Percentiles rank a stretch among this genome's conserved stretches.
Conservation (phyloP, 2,888 invertebrate species). For the Meandrusa payeni region DNA sequence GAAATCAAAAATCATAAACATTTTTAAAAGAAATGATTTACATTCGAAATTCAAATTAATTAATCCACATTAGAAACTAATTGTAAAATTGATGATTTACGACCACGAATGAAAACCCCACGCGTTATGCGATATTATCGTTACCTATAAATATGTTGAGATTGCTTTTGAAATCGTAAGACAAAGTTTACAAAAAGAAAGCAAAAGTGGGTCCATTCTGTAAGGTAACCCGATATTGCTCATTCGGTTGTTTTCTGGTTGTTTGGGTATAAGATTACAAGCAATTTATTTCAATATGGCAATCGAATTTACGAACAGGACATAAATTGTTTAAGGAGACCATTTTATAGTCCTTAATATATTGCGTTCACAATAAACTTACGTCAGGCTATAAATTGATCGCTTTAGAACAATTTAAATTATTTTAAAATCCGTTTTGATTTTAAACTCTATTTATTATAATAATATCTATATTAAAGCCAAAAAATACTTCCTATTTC, state of each 20-base stretch:
- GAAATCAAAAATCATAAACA: slow-evolving; percentile 55
- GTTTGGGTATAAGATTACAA: slow-evolving; percentile 80
- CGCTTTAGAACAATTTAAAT: slow-evolving; percentile 9
- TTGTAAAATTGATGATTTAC: slow-evolving; percentile 31
- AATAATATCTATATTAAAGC: too few relatives aligned
- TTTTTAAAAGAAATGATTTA: slow-evolving; percentile 43
- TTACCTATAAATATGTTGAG: slow-evolving; percentile 46
- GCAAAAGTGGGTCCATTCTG: slow-evolving; percentile 58
- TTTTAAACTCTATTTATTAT: too few relatives aligned
- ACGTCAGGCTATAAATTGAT: slow-evolving; percentile 10
- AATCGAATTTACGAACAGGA: slow-evolving; percentile 69
- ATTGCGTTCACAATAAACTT: slow-evolving; percentile 43
- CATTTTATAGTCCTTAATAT: slow-evolving; percentile 52
- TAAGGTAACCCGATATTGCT: slow-evolving; percentile 73
- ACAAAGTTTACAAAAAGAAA: slow-evolving; percentile 54
- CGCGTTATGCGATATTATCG: slow-evolving; percentile 31
- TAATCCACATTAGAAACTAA: slow-evolving; percentile 34
- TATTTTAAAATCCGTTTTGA: neutral
- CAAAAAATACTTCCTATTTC: too few relatives aligned
- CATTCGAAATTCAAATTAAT: slow-evolving; percentile 49
- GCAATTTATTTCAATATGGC: slow-evolving; percentile 77
- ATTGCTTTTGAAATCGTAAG: slow-evolving; percentile 45
- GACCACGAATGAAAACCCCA: slow-evolving; percentile 25
- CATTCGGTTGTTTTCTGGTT: slow-evolving; percentile 75
- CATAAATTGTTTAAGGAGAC: slow-evolving; percentile 50